Conservation (phyloP, 1,140 invertebrate genomes). For the Eubasilissa regina region DNA sequence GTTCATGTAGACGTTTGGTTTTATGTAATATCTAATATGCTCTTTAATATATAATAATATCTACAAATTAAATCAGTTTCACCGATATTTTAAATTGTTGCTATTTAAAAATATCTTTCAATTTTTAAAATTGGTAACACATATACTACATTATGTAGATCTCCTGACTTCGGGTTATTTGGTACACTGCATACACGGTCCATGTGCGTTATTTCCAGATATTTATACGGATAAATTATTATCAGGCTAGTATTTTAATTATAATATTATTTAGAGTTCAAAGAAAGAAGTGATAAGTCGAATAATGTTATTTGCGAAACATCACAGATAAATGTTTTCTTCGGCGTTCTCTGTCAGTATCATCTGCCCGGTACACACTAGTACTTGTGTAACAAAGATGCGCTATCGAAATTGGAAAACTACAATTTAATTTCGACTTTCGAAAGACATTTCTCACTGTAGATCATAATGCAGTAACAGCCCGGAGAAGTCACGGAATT, state of each 20-base stretch:
- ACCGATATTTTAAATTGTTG: too few relatives aligned
- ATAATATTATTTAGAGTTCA: neutral
- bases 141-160: too few relatives aligned
- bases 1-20: too few relatives aligned
- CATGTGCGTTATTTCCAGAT: too few relatives aligned
- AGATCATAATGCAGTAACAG: conserved; percentile 37
- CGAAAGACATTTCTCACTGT: neutral
- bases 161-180: too few relatives aligned
- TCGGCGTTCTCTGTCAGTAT: conserved; percentile 1
- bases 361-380: neutral
- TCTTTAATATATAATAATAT: too few relatives aligned
- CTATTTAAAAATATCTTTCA: too few relatives aligned
- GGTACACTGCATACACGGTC: too few relatives aligned
- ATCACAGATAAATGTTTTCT: neutral
- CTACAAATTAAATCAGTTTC: too few relatives aligned
- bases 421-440: conserved; percentile 35
- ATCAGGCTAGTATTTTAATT: neutral
- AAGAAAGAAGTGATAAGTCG: neutral
- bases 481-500: neutral
- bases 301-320: neutral
- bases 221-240: neutral
- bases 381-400: conserved; percentile 6
- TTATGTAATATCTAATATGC: too few relatives aligned
- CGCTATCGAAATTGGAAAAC: conserved; percentile 32
- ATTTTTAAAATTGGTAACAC: too few relatives aligned